A percentile compares a stretch with the other conserved stretches of the same genome.
Conservation (phyloP, 2,888 invertebrate species). For the Actias luna region DNA sequence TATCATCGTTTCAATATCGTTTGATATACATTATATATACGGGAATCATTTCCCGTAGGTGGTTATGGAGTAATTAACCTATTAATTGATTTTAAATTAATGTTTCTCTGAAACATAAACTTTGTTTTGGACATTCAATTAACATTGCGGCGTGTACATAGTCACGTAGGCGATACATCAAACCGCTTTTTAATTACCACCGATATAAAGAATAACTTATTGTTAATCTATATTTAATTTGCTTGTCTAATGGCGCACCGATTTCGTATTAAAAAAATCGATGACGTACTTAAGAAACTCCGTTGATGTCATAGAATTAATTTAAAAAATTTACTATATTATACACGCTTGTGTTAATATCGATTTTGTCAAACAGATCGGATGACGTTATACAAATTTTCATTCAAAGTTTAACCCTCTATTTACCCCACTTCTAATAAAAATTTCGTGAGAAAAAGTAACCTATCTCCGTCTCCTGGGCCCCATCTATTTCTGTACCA, state of each 20-base stretch:
- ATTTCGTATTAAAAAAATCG: neutral
- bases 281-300: neutral
- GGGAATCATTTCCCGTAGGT: conserved; percentile 32
- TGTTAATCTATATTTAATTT: neutral
- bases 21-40: no score
- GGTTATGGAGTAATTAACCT: conserved; percentile 31
- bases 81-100: conserved; percentile 50
- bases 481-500: no score
- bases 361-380: no score
- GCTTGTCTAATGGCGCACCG: neutral
- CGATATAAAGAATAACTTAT: neutral
- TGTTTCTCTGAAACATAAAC: conserved; percentile 51
- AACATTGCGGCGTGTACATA: conserved; percentile 32
- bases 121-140: conserved; percentile 54
- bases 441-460: no score
- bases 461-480: no score
- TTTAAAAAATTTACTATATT: no score
- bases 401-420: no score
- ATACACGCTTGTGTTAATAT: no score
- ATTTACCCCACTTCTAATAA: no score
- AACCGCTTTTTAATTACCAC: conserved; percentile 19
- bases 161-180: conserved; percentile 50
- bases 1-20: no score
- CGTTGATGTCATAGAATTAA: no score
- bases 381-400: no score